Evolutionary conservation across 2,797 vertebrate species (phyloP).

Genomic region (Lagorchestes hirsutus): DNA sequence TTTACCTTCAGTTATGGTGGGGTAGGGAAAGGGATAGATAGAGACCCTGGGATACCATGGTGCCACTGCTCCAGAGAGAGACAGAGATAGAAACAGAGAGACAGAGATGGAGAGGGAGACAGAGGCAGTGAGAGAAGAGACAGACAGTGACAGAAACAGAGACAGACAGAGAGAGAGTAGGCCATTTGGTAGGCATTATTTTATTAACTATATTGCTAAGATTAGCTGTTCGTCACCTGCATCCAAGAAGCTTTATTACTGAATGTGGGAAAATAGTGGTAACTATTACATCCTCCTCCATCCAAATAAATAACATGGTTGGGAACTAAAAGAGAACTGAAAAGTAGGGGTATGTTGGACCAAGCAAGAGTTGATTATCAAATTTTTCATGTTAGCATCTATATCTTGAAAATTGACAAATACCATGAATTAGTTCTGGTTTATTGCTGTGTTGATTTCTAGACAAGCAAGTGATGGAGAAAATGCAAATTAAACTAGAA

Average conservation of each 20-base stretch:
- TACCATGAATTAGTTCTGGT: neutral
- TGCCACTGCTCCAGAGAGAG: neutral
- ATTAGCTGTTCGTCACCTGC: neutral
- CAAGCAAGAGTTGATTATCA: neutral
- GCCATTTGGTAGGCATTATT: neutral
- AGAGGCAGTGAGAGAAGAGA: too few relatives aligned
- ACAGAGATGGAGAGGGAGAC: too few relatives aligned
- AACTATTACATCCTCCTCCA: neutral
- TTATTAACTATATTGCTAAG: neutral
- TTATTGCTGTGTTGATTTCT: neutral
- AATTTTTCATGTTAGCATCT: neutral
- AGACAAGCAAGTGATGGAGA: neutral
- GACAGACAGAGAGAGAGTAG: neutral
- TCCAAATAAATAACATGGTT: neutral
- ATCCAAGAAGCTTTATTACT: neutral
- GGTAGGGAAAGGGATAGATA: neutral
- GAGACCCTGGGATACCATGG: neutral
- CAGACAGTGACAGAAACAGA: too few relatives aligned
- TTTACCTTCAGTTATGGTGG: neutral
- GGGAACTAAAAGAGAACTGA: neutral
- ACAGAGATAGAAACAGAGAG: neutral
- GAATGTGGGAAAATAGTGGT: neutral
- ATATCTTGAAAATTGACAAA: neutral
- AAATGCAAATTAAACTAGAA: neutral
- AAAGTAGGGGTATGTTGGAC: neutral